Base-by-base conservation (phyloP, 2,888 invertebrate species). In the Subacronicta megacephala region DNA sequence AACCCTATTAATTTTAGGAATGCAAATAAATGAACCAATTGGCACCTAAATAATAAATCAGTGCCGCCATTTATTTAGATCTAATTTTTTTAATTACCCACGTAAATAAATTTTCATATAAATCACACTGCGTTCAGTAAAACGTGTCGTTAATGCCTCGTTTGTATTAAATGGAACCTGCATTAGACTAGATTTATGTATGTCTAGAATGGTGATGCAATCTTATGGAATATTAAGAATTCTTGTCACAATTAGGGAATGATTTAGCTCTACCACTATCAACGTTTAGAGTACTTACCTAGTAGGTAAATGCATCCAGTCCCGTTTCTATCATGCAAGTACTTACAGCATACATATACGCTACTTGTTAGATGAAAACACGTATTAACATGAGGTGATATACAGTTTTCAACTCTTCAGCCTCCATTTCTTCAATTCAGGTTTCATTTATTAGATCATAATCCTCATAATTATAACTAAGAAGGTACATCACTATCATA, bases 101-200 rank as follows among this genome's bases (percentile, higher is more conserved):
- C 15, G 7, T 42, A 51, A 60, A 51, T 31, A 7, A 37, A 26
- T 38, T 61, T 31, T 23, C 7, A 16, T 31, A 54, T 65, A 61
- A 68, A 54, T 61, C 46, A 26, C 10, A 16, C 18, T 15, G n/a
- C 12, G 12, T 42, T 44, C 50, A 55, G 56, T 52, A 69, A 63
- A 63, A 62, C 70, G 46, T 60, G 55, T 43, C 57, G 63, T 31
- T 36, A 42, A 41, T 59, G 56, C 44, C 51, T 26, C 40, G 40
- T 37, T 38, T 7, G 35, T 15, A 46, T 56, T 73, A 71, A 71
- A 62, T 52, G 18, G 52, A 31, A 36, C 17, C 56, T 43, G 56
- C 16, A 49, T 62, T 56, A 42, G 44, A 44, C 17, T 17, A 26
- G 38, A 62, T 70, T 58, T 64, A 64, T 70, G 35, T 64, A 64